phyloP scores from a whole-genome alignment of 35 echinoderm and acorn worm genomes.

The Chiridota heheva region DNA sequence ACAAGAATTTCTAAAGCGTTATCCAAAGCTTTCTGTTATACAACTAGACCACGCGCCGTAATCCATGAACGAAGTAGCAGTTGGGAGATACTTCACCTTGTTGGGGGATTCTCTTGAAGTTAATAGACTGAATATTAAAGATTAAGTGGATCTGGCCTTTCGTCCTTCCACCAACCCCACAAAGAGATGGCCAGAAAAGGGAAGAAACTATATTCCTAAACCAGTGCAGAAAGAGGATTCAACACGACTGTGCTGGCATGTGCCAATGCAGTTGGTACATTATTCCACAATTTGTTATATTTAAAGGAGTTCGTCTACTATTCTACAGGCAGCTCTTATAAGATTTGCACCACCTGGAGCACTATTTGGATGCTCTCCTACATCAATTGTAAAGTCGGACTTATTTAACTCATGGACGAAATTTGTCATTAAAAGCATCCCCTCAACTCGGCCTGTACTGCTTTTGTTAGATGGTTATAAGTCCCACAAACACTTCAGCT shows the following conservation, averaged over 20 bases:
- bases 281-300: constrained; percentile 42
- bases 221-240: constrained; percentile 27
- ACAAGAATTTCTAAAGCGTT: background rate
- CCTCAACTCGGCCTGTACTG: constrained; percentile 32
- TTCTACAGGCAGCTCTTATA: background rate
- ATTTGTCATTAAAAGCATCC: constrained; percentile 26
- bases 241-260: constrained; percentile 36
- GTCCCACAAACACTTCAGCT: background rate
- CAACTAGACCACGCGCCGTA: constrained; percentile 35
- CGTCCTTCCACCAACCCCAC: constrained; percentile 22
- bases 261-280: constrained; percentile 22
- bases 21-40: constrained; percentile 35
- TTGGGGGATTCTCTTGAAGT: constrained; percentile 14
- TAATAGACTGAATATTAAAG: too few relatives aligned
- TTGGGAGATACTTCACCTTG: constrained; percentile 44
- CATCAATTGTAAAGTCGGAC: constrained; percentile 42
- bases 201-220: constrained; percentile 58
- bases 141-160: too few relatives aligned
- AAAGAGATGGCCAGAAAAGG: constrained; percentile 34
- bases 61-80: constrained; percentile 44
- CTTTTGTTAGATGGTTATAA: constrained; percentile 45
- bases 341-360: constrained; percentile 38
- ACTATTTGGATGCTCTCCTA: constrained; percentile 26
- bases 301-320: constrained; percentile 24
- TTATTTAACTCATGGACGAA: constrained; percentile 50